phyloP scores from a whole-genome alignment of 2,888 invertebrate genomes.

The Ceratothoa steindachneri region DNA sequence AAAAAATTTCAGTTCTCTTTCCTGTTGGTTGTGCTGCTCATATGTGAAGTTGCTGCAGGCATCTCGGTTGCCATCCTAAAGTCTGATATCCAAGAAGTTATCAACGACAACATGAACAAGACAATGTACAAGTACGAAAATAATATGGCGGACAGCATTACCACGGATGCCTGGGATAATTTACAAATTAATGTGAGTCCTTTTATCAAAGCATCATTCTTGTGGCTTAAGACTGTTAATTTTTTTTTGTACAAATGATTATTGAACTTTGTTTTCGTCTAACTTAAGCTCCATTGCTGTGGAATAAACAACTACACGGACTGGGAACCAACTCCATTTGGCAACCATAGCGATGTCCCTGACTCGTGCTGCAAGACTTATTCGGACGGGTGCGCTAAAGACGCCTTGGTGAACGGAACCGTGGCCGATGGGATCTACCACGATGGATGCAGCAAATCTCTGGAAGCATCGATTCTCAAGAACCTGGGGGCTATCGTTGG shows the following conservation, averaged over 20 bases:
- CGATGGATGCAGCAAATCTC: slow-evolving; percentile 17
- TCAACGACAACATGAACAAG: slow-evolving; percentile 21
- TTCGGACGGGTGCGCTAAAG: background rate
- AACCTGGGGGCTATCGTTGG: slow-evolving; percentile 29
- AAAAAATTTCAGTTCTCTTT: too few relatives aligned
- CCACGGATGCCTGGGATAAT: slow-evolving; percentile 33
- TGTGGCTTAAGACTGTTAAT: background rate
- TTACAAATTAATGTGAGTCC: slow-evolving; percentile 30
- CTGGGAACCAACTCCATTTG: slow-evolving; percentile 18
- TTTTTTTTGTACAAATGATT: background rate
- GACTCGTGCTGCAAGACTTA: slow-evolving; percentile 28
- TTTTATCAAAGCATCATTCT: background rate
- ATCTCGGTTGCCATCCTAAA: slow-evolving; percentile 25
- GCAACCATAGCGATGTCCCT: slow-evolving; percentile 15
- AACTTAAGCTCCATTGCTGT: slow-evolving; percentile 18
- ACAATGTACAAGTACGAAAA: slow-evolving; percentile 19
- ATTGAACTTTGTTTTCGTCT: background rate
- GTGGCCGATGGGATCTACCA: background rate
- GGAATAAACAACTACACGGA: slow-evolving; percentile 24
- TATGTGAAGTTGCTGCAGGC: slow-evolving; percentile 30
- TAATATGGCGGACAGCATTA: slow-evolving; percentile 3
- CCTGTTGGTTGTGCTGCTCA: slow-evolving; percentile 20
- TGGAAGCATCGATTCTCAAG: slow-evolving; percentile 13
- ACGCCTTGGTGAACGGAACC: background rate
- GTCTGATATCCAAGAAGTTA: slow-evolving; percentile 21